These are phyloP conservation scores for Peromyscus aztecus DNA, from an alignment of 2,797 vertebrate species.

Conservation along the genomic window DNA sequence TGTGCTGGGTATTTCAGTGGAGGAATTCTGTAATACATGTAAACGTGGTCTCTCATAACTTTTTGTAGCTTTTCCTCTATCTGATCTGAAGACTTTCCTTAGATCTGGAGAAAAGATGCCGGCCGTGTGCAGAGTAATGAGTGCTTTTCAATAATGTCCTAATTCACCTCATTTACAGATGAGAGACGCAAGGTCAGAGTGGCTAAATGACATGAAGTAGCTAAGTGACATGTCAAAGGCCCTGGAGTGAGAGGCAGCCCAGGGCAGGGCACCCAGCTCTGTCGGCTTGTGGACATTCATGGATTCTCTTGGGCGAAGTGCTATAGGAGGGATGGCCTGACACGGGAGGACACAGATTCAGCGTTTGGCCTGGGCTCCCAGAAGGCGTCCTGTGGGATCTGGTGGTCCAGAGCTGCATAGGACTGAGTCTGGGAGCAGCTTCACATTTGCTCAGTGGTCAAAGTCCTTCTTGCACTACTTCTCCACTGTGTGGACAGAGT, in stretches of 20 bases:
- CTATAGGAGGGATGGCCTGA: background rate
- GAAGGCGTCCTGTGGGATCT: no score
- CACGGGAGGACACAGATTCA: rapidly evolving
- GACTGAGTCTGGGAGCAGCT: background rate
- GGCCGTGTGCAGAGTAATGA: background rate
- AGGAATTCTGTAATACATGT: background rate
- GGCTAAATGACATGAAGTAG: background rate
- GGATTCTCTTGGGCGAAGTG: background rate
- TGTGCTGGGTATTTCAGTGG: background rate
- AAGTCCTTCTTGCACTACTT: background rate
- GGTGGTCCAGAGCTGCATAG: background rate
- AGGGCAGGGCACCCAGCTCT: background rate
- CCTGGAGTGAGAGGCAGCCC: background rate
- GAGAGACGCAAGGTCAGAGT: background rate
- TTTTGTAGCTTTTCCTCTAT: background rate
- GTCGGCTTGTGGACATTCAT: background rate
- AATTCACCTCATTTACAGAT: background rate
- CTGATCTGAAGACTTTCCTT: background rate
- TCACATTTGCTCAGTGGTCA: background rate
- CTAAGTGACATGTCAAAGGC: background rate
- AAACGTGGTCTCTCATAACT: background rate
- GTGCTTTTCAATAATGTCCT: background rate
- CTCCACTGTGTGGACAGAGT: background rate
- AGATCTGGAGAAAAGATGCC: background rate
- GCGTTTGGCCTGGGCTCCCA: background rate